These are phyloP conservation scores for Acronicta aceris DNA, from an alignment of 2,888 invertebrate genomes.

Conservation along the genomic window DNA sequence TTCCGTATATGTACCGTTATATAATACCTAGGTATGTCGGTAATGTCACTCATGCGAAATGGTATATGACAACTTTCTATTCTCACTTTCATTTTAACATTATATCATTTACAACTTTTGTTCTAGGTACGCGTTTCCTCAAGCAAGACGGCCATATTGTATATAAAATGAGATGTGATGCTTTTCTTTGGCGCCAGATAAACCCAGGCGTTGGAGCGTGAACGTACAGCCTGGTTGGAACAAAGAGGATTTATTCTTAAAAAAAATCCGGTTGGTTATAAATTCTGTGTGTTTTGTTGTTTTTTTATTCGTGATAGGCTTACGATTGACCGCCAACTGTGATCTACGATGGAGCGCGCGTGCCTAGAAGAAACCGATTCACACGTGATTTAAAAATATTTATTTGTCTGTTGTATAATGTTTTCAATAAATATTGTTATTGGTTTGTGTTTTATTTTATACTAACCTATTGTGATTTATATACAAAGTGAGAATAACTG, in stretches of 20 bases:
- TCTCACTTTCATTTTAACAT: slow-evolving; percentile 53
- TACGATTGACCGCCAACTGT: too few relatives aligned
- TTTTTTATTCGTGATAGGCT: too few relatives aligned
- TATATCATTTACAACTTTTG: slow-evolving; percentile 54
- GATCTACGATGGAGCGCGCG: too few relatives aligned
- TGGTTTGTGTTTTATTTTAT: slow-evolving; percentile 49
- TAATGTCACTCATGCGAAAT: slow-evolving; percentile 44
- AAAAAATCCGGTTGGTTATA: background rate
- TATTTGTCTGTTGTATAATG: slow-evolving; percentile 2
- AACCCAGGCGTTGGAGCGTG: slow-evolving; percentile 41
- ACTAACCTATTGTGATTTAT: slow-evolving; percentile 29
- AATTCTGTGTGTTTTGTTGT: background rate
- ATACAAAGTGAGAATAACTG: slow-evolving; percentile 26
- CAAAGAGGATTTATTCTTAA: slow-evolving; percentile 5
- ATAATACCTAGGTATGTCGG: slow-evolving; percentile 10
- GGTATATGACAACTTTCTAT: slow-evolving; percentile 61
- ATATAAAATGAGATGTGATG: slow-evolving; percentile 57
- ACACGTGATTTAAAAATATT: too few relatives aligned
- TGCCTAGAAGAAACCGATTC: too few relatives aligned
- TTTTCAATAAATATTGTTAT: slow-evolving; percentile 43
- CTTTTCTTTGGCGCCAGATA: slow-evolving; percentile 62
- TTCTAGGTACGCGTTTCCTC: slow-evolving; percentile 55
- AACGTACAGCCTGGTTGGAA: slow-evolving; percentile 28
- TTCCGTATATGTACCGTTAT: slow-evolving; percentile 13
- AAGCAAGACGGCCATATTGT: slow-evolving; percentile 42